phyloP scores from a whole-genome alignment of 2,113 vertebrate species.

The Myotis davidii region DNA sequence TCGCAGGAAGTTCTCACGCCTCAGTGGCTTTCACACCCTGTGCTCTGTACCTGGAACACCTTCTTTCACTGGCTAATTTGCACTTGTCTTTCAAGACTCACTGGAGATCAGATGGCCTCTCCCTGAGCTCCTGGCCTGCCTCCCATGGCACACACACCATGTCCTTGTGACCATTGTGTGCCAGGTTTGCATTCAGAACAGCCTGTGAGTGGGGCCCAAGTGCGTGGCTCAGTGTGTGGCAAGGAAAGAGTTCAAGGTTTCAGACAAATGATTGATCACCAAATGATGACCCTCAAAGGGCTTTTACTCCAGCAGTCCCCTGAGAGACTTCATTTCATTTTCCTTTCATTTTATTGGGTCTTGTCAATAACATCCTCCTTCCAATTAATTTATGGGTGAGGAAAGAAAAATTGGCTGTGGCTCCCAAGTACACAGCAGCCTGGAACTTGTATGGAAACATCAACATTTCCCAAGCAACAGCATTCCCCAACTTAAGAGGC shows the following conservation, averaged over 20 bases:
- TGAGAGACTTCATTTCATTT: not conserved
- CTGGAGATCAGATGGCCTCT: not conserved
- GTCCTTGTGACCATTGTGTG: rapidly evolving
- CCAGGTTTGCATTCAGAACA: rapidly evolving
- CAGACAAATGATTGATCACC: not conserved
- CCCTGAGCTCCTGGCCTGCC: not conserved
- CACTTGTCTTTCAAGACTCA: not conserved
- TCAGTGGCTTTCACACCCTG: not conserved
- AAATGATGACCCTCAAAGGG: not conserved
- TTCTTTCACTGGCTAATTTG: not conserved
- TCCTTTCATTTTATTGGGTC: not conserved
- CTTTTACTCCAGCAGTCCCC: not conserved
- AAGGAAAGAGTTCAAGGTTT: not conserved
- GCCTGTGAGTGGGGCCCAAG: not conserved
- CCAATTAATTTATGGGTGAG: not conserved
- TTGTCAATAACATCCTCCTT: not conserved
- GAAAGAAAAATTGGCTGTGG: not conserved
- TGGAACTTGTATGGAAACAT: not conserved
- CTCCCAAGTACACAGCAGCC: not conserved
- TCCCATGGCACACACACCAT: rapidly evolving
- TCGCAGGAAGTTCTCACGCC: not conserved
- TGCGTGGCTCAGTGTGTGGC: rapidly evolving
- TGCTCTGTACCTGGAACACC: not conserved
- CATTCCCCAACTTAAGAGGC: not conserved
- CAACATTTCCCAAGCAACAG: not conserved